Percentiles rank a stretch among this genome's conserved stretches.
Evolutionary conservation across 92 coral and sea anemone genomes (phyloP).

Genomic region (Heliopora coerulea): DNA sequence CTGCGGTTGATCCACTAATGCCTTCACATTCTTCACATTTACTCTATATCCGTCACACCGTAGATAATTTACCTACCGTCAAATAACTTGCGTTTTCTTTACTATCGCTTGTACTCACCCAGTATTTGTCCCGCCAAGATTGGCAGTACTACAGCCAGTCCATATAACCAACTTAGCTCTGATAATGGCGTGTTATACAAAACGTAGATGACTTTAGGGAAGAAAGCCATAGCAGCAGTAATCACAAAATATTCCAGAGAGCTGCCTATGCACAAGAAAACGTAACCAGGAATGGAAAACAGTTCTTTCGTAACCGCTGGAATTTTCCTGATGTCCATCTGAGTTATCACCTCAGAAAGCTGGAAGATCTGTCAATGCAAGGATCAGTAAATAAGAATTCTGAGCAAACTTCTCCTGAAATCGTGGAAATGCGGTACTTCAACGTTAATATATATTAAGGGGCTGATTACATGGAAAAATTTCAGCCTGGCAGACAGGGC

Average conservation of each 20-base stretch:
- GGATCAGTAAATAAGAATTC: not conserved
- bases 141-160: conserved; percentile 18
- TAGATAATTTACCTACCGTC: no score
- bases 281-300: conserved; percentile 23
- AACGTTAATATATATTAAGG: no score
- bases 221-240: conserved; percentile 67
- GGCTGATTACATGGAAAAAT: no score
- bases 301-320: conserved; percentile 21
- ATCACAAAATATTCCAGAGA: conserved; percentile 62
- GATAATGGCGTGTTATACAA: conserved; percentile 21
- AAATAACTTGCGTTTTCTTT: no score
- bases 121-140: conserved; percentile 29
- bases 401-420: no score
- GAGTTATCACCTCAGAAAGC: not conserved
- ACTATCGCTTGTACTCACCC: conserved; percentile 24
- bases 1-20: no score
- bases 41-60: no score
- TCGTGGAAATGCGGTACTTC: no score
- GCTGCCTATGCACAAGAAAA: conserved; percentile 29
- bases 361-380: conserved; percentile 14
- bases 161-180: conserved; percentile 30
- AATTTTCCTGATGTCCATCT: conserved; percentile 20
- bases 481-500: no score
- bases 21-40: no score
- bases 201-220: conserved; percentile 77